Evolutionary conservation across 2,113 vertebrate genomes (phyloP).

Genomic region (Euleptes europaea): DNA sequence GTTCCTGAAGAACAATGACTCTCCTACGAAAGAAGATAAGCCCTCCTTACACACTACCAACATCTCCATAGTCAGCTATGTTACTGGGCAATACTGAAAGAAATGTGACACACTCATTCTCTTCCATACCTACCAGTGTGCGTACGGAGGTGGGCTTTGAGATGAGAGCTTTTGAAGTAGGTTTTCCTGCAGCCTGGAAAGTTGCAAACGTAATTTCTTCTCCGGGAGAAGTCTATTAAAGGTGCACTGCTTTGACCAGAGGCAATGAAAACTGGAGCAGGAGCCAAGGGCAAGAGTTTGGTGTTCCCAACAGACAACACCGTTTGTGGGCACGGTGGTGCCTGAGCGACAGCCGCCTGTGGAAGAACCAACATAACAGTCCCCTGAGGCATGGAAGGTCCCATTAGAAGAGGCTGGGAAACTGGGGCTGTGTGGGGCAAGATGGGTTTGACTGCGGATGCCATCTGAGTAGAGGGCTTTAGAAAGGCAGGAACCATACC

Average conservation of each 20-base stretch:
- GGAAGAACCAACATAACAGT: slow-evolving; percentile 95
- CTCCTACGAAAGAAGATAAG: neutral
- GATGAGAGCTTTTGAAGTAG: slow-evolving; percentile 98
- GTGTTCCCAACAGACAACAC: slow-evolving; percentile 86
- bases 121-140: slow-evolving; percentile 85
- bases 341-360: slow-evolving; percentile 76
- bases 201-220: slow-evolving; percentile 91
- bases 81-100: fast-evolving
- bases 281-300: slow-evolving; percentile 92
- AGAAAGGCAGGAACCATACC: slow-evolving; percentile 85
- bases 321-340: slow-evolving; percentile 67
- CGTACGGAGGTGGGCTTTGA: slow-evolving; percentile 96
- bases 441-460: slow-evolving; percentile 74
- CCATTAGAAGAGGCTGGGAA: slow-evolving; percentile 83
- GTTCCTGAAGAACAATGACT: neutral
- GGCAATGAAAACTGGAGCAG: slow-evolving; percentile 87
- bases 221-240: slow-evolving; percentile 89
- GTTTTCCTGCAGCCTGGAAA: slow-evolving; percentile 96
- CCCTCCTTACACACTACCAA: fast-evolving
- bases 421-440: slow-evolving; percentile 75
- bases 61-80: neutral
- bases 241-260: slow-evolving; percentile 77
- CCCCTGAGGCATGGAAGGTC: slow-evolving; percentile 85
- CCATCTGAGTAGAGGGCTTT: slow-evolving; percentile 77
- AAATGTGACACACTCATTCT: fast-evolving